Evolutionary conservation across 1,140 invertebrate genomes (phyloP), one percentile per base, ranked within the genome.

Genomic region (Diorhabda carinulata): DNA sequence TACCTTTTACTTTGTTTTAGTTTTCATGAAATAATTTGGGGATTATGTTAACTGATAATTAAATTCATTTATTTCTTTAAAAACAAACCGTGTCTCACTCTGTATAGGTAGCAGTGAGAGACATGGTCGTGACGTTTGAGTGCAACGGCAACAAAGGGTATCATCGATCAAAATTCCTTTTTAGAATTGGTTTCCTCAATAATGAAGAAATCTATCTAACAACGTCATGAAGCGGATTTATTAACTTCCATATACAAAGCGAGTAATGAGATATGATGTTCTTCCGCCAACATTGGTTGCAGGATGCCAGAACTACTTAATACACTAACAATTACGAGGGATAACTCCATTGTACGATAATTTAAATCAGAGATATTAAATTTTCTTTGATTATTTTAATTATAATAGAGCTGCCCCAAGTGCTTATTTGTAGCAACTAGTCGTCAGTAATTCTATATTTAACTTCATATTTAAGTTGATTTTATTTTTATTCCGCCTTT

Each of bases 201-300:
- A 62, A 43, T 62, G 61, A 62, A 62, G 61, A 62, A 62, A 62
- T 62, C 61, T 43, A 62, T 43, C 61, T 44, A n/a, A 43, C 43
- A 62, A 62, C 9, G 61, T 62, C 61, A 43, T 62, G 43, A 62
- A 62, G 44, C 44, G 42, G n/a, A 44, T 62, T 62, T 62, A 62
- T 62, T 44, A 62, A 62, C 61, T 43, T 25, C 43, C 61, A 62
- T 62, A 44, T 44, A 62, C 43, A 43, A 62, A 62, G 44, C n/a
- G 61, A 43, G 44, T 43, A 62, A 62, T 62, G 61, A 62, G 43
- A 62, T 45, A 62, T 59, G n/a, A 59, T 59, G 25, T 6, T 59
- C 58, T 59, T 59, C 58, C 61, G 43, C 42, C 43, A 62, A 47
- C 61, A 25, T 25, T 25, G 25, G 25, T 25, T 25, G 25, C 25